Evolutionary conservation across 2,797 vertebrate species (phyloP).

Genomic region (Petrocephalus sullivani): DNA sequence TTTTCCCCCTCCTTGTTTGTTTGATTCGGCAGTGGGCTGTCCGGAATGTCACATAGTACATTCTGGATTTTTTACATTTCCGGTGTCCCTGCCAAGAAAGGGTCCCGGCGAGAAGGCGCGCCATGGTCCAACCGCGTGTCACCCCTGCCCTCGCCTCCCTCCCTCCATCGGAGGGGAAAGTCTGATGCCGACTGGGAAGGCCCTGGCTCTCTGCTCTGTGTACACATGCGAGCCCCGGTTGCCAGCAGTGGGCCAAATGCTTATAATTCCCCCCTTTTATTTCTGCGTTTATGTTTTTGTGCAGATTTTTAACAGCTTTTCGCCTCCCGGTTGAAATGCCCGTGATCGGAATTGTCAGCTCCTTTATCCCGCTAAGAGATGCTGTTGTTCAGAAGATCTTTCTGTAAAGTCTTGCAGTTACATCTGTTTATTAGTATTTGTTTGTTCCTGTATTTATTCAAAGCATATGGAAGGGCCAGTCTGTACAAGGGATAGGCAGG

Average conservation of each 20-base stretch:
- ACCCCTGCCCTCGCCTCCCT: background rate
- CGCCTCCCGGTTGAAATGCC: background rate
- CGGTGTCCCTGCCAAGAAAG: background rate
- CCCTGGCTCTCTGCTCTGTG: background rate
- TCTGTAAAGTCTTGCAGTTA: background rate
- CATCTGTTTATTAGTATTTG: background rate
- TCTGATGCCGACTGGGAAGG: background rate
- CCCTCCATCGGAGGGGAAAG: background rate
- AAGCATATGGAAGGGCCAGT: background rate
- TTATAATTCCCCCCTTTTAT: background rate
- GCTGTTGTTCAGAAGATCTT: background rate
- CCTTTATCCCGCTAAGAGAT: background rate
- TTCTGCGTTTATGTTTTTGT: background rate
- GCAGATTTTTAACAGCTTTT: constrained; percentile 1
- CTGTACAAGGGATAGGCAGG: background rate
- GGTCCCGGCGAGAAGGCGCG: background rate
- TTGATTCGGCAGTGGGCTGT: background rate
- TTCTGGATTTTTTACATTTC: background rate
- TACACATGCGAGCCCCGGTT: background rate
- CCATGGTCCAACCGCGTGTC: background rate
- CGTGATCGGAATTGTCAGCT: background rate
- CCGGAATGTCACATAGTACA: constrained; percentile 2
- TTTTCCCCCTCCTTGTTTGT: background rate
- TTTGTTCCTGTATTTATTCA: background rate
- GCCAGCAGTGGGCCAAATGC: background rate